These are phyloP conservation scores for Bettongia penicillata DNA, from an alignment of 2,113 vertebrate genomes.

Conservation along the genomic window DNA sequence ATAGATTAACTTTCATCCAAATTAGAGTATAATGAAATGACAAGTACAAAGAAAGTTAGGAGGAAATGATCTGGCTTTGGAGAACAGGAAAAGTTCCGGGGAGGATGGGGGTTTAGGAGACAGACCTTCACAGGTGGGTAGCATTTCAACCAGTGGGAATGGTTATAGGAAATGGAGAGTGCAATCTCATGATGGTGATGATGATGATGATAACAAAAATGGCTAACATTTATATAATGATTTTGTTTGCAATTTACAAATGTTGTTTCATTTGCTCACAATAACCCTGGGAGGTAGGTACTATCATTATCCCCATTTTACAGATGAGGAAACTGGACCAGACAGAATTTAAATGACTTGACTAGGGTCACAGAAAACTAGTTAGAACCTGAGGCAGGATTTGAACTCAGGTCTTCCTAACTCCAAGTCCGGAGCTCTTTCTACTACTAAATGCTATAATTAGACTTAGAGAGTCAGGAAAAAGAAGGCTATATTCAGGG, in stretches of 20 bases:
- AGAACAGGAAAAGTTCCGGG: background rate
- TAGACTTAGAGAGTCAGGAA: background rate
- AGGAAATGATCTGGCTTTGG: background rate
- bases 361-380: background rate
- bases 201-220: background rate
- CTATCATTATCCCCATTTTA: background rate
- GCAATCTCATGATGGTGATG: background rate
- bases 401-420: background rate
- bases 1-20: too few relatives aligned
- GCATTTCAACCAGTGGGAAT: background rate
- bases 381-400: background rate
- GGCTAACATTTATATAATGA: background rate
- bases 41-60: too few relatives aligned
- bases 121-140: background rate
- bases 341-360: background rate
- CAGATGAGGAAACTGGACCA: background rate
- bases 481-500: background rate
- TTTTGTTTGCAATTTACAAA: background rate
- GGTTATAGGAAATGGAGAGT: background rate
- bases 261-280: background rate
- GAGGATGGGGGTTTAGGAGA: background rate
- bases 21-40: too few relatives aligned
- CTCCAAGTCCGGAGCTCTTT: background rate
- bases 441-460: background rate
- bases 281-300: background rate